phyloP scores from a whole-genome alignment of 2,113 vertebrate genomes.

The Gyps fulvus region DNA sequence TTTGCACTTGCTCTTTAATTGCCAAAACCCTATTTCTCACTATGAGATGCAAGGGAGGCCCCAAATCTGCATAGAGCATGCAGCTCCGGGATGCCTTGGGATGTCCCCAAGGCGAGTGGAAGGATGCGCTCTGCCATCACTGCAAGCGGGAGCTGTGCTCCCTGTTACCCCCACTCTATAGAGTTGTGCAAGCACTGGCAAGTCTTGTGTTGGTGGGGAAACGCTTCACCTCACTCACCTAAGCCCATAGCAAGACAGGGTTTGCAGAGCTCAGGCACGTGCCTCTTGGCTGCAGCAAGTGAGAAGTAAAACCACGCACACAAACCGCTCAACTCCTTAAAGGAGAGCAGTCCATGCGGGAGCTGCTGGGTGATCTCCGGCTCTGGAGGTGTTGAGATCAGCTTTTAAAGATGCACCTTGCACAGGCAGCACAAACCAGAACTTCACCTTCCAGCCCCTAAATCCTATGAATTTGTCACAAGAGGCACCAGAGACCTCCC shows the following conservation, averaged over 20 bases:
- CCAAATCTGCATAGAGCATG: accelerated
- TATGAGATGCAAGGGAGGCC: not conserved
- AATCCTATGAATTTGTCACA: not conserved
- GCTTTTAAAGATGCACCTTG: not conserved
- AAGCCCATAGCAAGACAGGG: not conserved
- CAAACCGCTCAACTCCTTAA: not conserved
- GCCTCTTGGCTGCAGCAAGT: not conserved
- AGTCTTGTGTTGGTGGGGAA: not conserved
- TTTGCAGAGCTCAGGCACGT: not conserved
- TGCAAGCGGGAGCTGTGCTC: not conserved
- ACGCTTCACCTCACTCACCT: not conserved
- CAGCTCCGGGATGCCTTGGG: not conserved
- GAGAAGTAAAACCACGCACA: not conserved
- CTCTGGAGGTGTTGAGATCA: not conserved
- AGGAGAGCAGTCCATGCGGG: accelerated
- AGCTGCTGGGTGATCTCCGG: accelerated
- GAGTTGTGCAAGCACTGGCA: not conserved
- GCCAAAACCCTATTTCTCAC: not conserved
- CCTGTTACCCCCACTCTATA: accelerated
- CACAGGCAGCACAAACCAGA: not conserved
- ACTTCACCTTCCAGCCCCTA: not conserved
- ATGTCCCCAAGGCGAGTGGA: accelerated
- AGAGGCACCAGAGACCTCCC: not conserved
- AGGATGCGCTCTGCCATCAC: not conserved
- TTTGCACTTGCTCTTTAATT: not conserved